phyloP scores from a whole-genome alignment of 37 sponge, comb jelly and placozoan genomes.

The Theonella swinhoei region DNA sequence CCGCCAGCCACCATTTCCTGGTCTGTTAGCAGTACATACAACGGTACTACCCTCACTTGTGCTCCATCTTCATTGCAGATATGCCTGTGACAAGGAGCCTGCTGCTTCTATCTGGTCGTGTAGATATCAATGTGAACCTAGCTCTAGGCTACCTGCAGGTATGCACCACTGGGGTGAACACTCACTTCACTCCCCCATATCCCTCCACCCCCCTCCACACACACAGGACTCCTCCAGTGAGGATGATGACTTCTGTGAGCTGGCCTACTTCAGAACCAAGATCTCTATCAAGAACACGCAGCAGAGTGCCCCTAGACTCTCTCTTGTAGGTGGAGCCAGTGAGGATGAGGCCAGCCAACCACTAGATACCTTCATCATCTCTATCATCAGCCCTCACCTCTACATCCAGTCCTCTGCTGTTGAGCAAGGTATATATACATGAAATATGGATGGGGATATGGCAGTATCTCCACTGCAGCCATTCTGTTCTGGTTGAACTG shows the following conservation, averaged over 20 bases:
- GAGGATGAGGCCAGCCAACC: not conserved
- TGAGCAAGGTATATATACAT: conserved; percentile 52
- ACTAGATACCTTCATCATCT: conserved; percentile 68
- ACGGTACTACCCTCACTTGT: not conserved
- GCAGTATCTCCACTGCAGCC: conserved; percentile 30
- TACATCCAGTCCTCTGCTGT: conserved; percentile 80
- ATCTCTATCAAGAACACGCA: conserved; percentile 63
- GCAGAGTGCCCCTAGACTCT: conserved; percentile 22
- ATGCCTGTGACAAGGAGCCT: not conserved
- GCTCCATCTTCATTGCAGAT: not conserved
- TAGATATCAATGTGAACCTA: conserved; percentile 68
- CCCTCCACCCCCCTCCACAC: too few relatives aligned
- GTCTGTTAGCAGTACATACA: not conserved
- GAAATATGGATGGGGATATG: not conserved
- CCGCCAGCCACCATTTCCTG: not conserved
- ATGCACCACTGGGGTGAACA: not conserved
- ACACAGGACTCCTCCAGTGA: not conserved
- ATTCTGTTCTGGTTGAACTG: conserved; percentile 83
- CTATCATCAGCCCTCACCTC: conserved; percentile 65
- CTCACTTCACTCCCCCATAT: not conserved
- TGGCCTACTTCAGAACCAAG: conserved; percentile 69
- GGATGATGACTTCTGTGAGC: conserved; percentile 66
- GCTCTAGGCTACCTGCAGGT: conserved; percentile 68
- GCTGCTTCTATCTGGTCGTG: conserved; percentile 57
- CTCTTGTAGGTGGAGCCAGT: conserved; percentile 4